A percentile compares a stretch with the other conserved stretches of the same genome.
Evolutionary conservation across 2,797 vertebrate genomes (phyloP).

Genomic region (Chromobotia macracanthus): DNA sequence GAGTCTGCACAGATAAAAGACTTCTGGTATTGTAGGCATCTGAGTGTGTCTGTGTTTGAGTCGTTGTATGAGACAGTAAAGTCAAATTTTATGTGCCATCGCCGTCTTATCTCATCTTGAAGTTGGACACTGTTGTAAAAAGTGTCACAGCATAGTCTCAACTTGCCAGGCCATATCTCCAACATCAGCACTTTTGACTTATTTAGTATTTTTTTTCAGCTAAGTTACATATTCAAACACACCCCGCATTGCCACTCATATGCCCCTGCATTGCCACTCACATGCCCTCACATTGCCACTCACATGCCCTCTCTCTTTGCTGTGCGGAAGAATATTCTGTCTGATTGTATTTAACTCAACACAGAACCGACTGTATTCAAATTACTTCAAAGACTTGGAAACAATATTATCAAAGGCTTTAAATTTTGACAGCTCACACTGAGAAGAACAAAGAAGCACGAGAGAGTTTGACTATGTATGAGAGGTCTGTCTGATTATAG

Average conservation of each 20-base stretch:
- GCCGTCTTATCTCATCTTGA: neutral
- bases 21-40: neutral
- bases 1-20: constrained; percentile 22
- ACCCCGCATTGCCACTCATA: too few relatives aligned
- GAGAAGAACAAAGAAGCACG: constrained; percentile 66
- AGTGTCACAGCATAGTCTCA: neutral
- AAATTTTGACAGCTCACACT: constrained; percentile 77
- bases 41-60: constrained; percentile 6
- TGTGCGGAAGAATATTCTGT: constrained; percentile 69
- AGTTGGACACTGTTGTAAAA: neutral
- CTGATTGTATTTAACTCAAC: constrained; percentile 75
- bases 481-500: constrained; percentile 60
- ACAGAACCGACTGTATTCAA: constrained; percentile 66
- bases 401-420: constrained; percentile 73
- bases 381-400: constrained; percentile 76
- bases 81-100: neutral
- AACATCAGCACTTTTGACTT: constrained; percentile 5
- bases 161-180: neutral
- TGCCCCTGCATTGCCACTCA: too few relatives aligned
- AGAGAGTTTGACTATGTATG: constrained; percentile 72
- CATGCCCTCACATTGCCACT: neutral
- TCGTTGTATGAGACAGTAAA: neutral
- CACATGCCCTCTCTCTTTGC: constrained; percentile 62
- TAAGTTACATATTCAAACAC: constrained; percentile 9
- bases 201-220: constrained; percentile 4